Base-by-base conservation (phyloP, 1,140 invertebrate genomes). In the Drosophila asahinai region DNA sequence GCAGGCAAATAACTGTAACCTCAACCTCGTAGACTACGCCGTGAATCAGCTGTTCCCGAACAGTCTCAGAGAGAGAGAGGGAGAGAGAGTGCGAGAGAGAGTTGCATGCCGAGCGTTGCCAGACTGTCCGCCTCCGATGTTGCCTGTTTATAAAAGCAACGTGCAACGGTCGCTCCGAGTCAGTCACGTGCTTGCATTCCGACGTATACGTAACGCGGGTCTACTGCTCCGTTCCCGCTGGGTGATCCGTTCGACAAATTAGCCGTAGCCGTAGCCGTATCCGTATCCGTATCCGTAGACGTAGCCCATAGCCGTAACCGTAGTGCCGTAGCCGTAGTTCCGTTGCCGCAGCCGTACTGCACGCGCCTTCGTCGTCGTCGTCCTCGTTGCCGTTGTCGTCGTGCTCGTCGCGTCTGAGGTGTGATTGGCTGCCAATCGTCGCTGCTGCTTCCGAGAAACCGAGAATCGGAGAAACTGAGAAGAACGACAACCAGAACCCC, bases 141-240 rank as follows among this genome's bases (percentile, higher is more conserved):
- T 17, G 52, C 48, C 72, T 81, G 77, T 87, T 89, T 87, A 90
- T 90, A 90, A 89, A 89, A 90, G 82, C 74, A 83, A 67, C 83
- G 74, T 86, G 80, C 83, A 80, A 61, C 30, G 51, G 25, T 75
- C 57, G 76, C 66, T 73, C 61, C 74, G 45, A 87, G 60, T 91
- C 89, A 91, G 89, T 91, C 89, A 91, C 89, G 89, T 91, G 89
- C 83, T 78, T 84, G 81, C 75, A 91, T 73, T 58, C 60, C 73
- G 80, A 83, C 80, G 82, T 76, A 70, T 73, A 70, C 40, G 70
- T 58, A 75, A 65, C 71, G 77, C 77, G 77, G 80, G 60, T 73
- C 71, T 68, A 71, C 79, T 63, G 48, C 47, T 43, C 45, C 55
- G 52, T 47, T 63, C 67, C 63, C 67, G 66, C 66, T 83, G 72